Conservation (phyloP, 1,140 invertebrate species). For the Lysiphlebus fabarum region DNA sequence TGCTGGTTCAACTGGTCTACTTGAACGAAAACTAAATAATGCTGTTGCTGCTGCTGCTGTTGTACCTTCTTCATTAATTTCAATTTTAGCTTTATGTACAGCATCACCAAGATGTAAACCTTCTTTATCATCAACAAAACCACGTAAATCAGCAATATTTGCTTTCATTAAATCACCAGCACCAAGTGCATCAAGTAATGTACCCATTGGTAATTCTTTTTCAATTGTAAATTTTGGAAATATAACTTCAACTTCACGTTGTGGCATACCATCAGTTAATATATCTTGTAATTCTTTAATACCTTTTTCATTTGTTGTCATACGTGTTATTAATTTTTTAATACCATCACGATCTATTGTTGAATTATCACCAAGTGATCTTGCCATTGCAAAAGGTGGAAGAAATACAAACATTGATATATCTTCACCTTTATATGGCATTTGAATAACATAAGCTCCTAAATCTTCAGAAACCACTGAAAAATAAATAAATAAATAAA, state of each 20-base stretch:
- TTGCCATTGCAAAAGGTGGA: constrained; percentile 67
- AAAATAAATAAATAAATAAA: constrained; percentile 39
- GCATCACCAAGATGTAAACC: constrained; percentile 64
- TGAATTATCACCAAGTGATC: not conserved
- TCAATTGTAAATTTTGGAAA: constrained; percentile 82
- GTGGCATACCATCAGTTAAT: constrained; percentile 62
- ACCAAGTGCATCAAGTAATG: constrained; percentile 66
- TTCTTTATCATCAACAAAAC: constrained; percentile 56
- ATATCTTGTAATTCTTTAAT: constrained; percentile 61
- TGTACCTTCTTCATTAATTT: constrained; percentile 76
- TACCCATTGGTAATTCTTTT: constrained; percentile 61
- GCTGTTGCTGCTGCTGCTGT: constrained; percentile 78
- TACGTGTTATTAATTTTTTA: constrained; percentile 46
- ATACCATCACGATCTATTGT: constrained; percentile 41
- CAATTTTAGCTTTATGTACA: constrained; percentile 72
- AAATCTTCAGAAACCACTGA: constrained; percentile 75
- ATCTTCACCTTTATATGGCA: constrained; percentile 81
- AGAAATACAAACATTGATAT: constrained; percentile 84
- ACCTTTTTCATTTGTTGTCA: constrained; percentile 38
- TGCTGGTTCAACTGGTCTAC: constrained; percentile 73
- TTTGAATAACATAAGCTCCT: constrained; percentile 75
- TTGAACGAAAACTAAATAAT: constrained; percentile 75
- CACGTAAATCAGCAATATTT: constrained; percentile 58
- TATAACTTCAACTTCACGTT: constrained; percentile 70
- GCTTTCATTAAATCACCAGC: constrained; percentile 65